Evolutionary conservation across 2,113 vertebrate species (phyloP).

Genomic region (Ariopsis seemanni): DNA sequence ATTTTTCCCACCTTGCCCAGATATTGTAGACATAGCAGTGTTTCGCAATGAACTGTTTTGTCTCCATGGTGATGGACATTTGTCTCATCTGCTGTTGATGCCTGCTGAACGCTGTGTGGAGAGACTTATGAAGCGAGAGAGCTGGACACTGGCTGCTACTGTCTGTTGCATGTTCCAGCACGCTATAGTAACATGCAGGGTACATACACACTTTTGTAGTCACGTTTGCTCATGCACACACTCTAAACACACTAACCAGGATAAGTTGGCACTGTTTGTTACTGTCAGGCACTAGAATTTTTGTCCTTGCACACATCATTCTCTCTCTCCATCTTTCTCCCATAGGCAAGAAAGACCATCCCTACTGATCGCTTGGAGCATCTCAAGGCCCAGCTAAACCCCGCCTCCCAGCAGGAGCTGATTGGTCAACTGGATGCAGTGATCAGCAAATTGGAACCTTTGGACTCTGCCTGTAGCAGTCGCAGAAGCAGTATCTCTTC

Average conservation of each 20-base stretch:
- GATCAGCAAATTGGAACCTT: constrained; percentile 84
- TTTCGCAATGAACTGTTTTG: constrained; percentile 90
- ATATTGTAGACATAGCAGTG: constrained; percentile 84
- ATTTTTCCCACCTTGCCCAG: constrained; percentile 63
- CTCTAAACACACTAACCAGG: not conserved
- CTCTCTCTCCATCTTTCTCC: constrained; percentile 23
- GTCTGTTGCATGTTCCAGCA: constrained; percentile 90
- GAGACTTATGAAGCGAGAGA: constrained; percentile 84
- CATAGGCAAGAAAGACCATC: constrained; percentile 87
- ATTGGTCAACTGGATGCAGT: constrained; percentile 83
- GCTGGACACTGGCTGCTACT: constrained; percentile 81
- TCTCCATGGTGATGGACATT: constrained; percentile 82
- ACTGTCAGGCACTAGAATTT: not conserved
- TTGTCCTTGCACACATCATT: not conserved
- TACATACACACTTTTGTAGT: constrained; percentile 50
- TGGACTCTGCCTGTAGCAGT: constrained; percentile 93
- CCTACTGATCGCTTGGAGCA: constrained; percentile 89
- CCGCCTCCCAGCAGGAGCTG: constrained; percentile 74
- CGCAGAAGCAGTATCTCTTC: constrained; percentile 97
- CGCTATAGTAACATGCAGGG: constrained; percentile 77
- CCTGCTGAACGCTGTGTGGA: constrained; percentile 88
- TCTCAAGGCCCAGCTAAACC: constrained; percentile 84
- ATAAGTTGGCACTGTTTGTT: not conserved
- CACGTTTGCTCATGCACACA: not conserved
- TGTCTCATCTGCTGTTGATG: constrained; percentile 86